Evolutionary conservation across 2,888 invertebrate genomes (phyloP), one percentile per base, ranked within the genome.

Genomic region (Drosophila testacea): DNA sequence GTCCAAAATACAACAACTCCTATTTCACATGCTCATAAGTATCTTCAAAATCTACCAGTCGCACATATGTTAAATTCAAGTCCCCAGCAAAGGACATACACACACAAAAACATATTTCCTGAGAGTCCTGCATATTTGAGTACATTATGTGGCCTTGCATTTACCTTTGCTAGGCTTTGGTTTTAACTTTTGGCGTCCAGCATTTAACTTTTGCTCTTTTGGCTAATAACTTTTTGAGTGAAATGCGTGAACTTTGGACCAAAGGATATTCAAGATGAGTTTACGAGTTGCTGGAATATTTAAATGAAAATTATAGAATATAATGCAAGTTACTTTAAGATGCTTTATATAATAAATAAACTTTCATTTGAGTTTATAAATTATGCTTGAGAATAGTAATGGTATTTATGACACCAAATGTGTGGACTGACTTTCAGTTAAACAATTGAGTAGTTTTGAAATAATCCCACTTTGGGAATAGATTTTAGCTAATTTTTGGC

Each of bases 171-270:
- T 28, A n/a, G 44, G 30, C 44, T 54, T 41, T 38, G 59, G 66
- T 48, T 42, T 67, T 60, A 74, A 71, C 77, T 77, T 74, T 69
- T 68, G 64, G 62, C 63, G 63, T 65, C 51, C 63, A 50, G 61
- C 64, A 81, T 77, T 81, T 83, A 55, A 77, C 81, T 70, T 67
- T 55, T 69, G 69, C 59, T 39, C 65, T 68, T 64, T 62, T 52
- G 55, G 38, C 22, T 57, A 57, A 54, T 55, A 66, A 74, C 57
- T 66, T 74, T 69, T 13, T n/a, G 32, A 39, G 39, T 47, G 32
- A 22, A 46, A 32, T 47, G 56, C 47, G 41, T 42, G 30, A 36
- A 48, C 36, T 50, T 59, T n/a, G 10, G 32, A 44, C 42, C 36
- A n/a, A 52, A 65, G 27, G 22, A 61, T 44, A 28, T 41, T 54